Percentiles rank a stretch among this genome's conserved stretches.
These are phyloP conservation scores for Menidia menidia DNA, from an alignment of 2,797 vertebrate species.

Conservation along the genomic window DNA sequence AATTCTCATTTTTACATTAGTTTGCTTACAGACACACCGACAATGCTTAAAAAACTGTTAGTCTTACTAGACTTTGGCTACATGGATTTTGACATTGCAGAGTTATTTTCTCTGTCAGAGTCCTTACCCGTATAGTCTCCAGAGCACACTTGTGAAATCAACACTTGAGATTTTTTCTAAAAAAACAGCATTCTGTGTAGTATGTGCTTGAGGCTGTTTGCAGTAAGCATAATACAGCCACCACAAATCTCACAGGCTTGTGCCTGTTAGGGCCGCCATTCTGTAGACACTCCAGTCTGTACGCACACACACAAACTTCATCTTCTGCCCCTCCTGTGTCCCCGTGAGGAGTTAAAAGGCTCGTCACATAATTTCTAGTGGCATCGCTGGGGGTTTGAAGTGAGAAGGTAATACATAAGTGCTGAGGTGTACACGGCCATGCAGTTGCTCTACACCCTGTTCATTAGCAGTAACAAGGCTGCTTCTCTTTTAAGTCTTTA, in stretches of 20 bases:
- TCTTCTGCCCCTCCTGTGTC: conserved; percentile 20
- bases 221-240: neutral
- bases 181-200: neutral
- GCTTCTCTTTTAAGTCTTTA: conserved; percentile 58
- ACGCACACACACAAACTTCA: conserved; percentile 9
- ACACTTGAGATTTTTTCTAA: too few relatives aligned
- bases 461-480: conserved; percentile 77
- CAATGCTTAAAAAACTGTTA: neutral
- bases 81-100: neutral
- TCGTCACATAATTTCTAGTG: conserved; percentile 57
- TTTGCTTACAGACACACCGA: neutral
- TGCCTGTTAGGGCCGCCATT: conserved; percentile 3
- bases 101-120: too few relatives aligned
- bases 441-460: conserved; percentile 40
- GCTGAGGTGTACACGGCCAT: conserved; percentile 54
- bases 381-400: conserved; percentile 57
- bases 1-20: neutral
- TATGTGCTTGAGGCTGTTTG: too few relatives aligned
- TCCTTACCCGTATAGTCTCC: too few relatives aligned
- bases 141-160: too few relatives aligned
- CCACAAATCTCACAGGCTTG: conserved; percentile 1
- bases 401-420: conserved; percentile 59
- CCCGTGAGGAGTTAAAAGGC: conserved; percentile 46
- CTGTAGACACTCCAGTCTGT: conserved; percentile 28
- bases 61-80: neutral